A percentile compares a stretch with the other conserved stretches of the same genome.
Evolutionary conservation across 2,797 vertebrate genomes (phyloP).

Genomic region (Falco novaeseelandiae): DNA sequence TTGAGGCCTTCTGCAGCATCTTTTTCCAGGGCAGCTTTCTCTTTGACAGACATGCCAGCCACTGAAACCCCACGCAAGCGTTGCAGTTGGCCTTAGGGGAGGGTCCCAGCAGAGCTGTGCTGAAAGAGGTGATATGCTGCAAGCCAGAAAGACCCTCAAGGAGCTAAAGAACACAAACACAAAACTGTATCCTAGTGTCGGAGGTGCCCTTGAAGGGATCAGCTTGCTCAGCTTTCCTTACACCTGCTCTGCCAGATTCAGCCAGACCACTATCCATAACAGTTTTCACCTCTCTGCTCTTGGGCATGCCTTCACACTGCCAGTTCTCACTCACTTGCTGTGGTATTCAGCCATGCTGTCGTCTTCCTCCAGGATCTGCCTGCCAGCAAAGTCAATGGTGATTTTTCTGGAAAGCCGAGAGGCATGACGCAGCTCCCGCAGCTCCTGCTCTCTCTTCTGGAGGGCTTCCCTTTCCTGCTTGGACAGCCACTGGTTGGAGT

Average conservation of each 20-base stretch:
- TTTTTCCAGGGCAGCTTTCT: neutral
- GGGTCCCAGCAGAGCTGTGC: neutral
- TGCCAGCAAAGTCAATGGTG: constrained; percentile 94
- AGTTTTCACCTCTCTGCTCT: neutral
- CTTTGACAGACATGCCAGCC: neutral
- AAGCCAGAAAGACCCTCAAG: neutral
- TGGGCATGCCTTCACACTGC: accelerated
- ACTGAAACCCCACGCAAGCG: neutral
- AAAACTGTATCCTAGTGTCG: accelerated
- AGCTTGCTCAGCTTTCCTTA: neutral
- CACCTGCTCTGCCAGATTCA: neutral
- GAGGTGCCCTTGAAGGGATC: neutral
- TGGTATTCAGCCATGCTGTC: constrained; percentile 85
- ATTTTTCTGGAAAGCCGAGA: constrained; percentile 89
- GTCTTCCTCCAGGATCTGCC: constrained; percentile 88
- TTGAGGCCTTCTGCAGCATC: neutral
- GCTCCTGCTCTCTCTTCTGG: constrained; percentile 88
- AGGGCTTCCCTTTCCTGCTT: constrained; percentile 86
- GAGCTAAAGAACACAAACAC: neutral
- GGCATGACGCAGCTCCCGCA: constrained; percentile 88
- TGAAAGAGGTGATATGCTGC: neutral
- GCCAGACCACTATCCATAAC: accelerated
- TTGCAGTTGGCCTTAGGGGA: neutral
- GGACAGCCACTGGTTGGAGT: constrained; percentile 97
- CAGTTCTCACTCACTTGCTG: constrained; percentile 79